phyloP scores from a whole-genome alignment of 2,797 vertebrate species.

The Heteromormyrus szaboi region DNA sequence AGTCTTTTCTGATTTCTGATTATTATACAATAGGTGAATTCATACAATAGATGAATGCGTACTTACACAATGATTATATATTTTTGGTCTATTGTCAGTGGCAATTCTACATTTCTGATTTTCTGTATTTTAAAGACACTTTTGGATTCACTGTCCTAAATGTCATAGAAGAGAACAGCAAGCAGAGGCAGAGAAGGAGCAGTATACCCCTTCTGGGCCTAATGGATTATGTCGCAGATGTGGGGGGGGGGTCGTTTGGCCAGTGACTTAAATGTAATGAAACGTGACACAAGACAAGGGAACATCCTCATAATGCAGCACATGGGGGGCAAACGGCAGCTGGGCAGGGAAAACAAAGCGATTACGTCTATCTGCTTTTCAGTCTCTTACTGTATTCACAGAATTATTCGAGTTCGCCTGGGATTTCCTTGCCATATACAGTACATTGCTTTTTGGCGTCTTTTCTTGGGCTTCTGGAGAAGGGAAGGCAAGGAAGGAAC shows the following conservation, averaged over 20 bases:
- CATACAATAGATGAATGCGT: not conserved
- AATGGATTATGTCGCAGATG: not conserved
- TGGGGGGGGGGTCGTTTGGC: not conserved
- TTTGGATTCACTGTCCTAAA: not conserved
- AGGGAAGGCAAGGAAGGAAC: not conserved
- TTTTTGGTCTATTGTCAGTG: not conserved
- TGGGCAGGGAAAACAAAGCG: not conserved
- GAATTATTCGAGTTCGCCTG: not conserved
- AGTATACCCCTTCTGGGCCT: not conserved
- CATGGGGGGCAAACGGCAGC: not conserved
- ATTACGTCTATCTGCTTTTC: not conserved
- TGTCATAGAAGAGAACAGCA: not conserved
- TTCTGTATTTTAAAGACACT: not conserved
- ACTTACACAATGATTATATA: not conserved
- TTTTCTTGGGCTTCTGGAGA: not conserved
- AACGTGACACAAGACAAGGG: not conserved
- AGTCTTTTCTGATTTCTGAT: not conserved
- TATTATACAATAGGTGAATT: not conserved
- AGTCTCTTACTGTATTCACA: not conserved
- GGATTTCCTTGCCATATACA: not conserved
- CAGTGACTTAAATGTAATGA: slow-evolving; percentile 6
- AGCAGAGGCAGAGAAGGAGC: not conserved
- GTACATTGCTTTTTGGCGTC: not conserved
- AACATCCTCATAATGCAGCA: not conserved
- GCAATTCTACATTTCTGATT: not conserved